Conservation (phyloP, 2,888 invertebrate genomes). For the Plebejus melissa region DNA sequence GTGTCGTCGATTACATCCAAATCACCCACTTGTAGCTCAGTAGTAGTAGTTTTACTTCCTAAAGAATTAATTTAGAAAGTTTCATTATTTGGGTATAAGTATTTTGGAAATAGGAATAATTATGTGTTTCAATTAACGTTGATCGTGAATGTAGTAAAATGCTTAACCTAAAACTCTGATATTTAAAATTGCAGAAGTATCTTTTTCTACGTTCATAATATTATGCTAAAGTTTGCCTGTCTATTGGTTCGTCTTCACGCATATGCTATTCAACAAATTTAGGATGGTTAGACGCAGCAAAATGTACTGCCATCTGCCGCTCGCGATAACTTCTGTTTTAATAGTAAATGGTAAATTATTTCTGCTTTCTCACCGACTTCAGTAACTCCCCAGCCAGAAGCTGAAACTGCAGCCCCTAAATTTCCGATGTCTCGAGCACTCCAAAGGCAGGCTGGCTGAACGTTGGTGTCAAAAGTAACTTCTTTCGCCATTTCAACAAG, state of each 20-base stretch:
- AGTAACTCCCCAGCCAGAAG: slow-evolving; percentile 43
- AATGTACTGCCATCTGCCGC: no score
- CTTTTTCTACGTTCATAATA: no score
- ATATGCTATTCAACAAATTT: no score
- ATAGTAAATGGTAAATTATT: no score
- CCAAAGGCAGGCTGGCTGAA: slow-evolving; percentile 44
- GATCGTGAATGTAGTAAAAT: not conserved
- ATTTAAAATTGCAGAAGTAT: no score
- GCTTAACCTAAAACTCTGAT: no score
- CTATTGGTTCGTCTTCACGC: no score
- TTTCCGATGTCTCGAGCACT: slow-evolving; percentile 32
- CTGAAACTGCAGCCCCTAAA: slow-evolving; percentile 34
- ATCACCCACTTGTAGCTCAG: not conserved
- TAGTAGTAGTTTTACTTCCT: slow-evolving; percentile 7
- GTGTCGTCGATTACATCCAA: slow-evolving; percentile 22
- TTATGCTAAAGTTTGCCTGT: no score
- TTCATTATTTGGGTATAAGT: not conserved
- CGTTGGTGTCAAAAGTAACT: slow-evolving; percentile 34
- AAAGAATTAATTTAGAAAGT: not conserved
- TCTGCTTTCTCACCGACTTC: slow-evolving; percentile 38
- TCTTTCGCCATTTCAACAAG: slow-evolving; percentile 39
- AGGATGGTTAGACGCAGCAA: no score
- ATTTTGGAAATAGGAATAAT: not conserved
- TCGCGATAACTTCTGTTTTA: no score
- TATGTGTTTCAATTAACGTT: not conserved